These are phyloP conservation scores for Triplophysa bombifrons DNA, from an alignment of 2,797 vertebrate genomes.

Conservation along the genomic window DNA sequence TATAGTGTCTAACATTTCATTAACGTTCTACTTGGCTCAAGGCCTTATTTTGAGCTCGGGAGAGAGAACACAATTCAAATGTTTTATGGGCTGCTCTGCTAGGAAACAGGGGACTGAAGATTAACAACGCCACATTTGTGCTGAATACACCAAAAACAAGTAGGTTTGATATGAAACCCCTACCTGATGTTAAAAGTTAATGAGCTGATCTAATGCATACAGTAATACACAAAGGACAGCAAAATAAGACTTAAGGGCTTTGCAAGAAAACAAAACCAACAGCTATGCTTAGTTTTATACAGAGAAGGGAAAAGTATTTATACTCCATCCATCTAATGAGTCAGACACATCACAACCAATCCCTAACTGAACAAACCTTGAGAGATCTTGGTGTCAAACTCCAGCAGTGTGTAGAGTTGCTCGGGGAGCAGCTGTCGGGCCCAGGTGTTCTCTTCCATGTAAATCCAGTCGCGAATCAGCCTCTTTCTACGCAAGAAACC, in stretches of 20 bases:
- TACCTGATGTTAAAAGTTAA: background rate
- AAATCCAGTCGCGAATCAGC: slow-evolving; percentile 66
- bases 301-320: too few species aligned
- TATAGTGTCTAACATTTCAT: background rate
- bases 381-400: slow-evolving; percentile 68
- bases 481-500: slow-evolving; percentile 63
- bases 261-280: background rate
- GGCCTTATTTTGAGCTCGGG: background rate
- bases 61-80: background rate
- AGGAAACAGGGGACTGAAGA: background rate
- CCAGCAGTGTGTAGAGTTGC: slow-evolving; percentile 61
- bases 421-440: slow-evolving; percentile 61
- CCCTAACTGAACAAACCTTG: slow-evolving; percentile 59
- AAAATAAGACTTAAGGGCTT: background rate
- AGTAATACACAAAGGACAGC: background rate
- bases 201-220: background rate
- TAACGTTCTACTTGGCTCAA: background rate
- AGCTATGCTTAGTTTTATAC: background rate
- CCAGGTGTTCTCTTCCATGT: slow-evolving; percentile 66
- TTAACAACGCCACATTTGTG: background rate
- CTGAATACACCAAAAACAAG: background rate
- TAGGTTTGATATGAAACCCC: background rate
- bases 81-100: background rate
- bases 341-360: background rate
- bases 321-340: background rate